These are phyloP conservation scores for Lasioglossum morio DNA, from an alignment of 2,888 invertebrate genomes.

Conservation along the genomic window DNA sequence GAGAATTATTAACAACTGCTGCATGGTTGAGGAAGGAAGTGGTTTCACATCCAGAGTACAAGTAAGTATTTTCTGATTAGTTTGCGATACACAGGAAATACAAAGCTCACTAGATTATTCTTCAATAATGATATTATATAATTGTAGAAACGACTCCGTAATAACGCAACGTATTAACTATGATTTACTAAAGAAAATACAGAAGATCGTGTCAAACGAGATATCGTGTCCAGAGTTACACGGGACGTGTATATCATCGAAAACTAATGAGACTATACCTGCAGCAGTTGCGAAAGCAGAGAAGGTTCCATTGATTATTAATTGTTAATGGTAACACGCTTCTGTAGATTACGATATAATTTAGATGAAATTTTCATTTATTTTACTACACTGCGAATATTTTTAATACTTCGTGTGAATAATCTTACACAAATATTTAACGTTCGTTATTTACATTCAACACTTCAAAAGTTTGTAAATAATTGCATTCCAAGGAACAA, in stretches of 20 bases:
- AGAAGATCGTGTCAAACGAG: slow-evolving; percentile 90
- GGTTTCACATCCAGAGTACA: slow-evolving; percentile 94
- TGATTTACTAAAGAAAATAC: slow-evolving; percentile 92
- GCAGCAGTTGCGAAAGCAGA: slow-evolving; percentile 89
- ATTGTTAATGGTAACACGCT: slow-evolving; percentile 49
- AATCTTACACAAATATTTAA: slow-evolving; percentile 32
- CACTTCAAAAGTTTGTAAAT: slow-evolving; percentile 31
- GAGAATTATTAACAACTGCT: slow-evolving; percentile 96
- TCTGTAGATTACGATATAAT: slow-evolving; percentile 40
- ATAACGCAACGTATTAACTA: slow-evolving; percentile 96
- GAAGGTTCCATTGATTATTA: slow-evolving; percentile 64
- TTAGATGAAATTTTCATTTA: slow-evolving; percentile 52
- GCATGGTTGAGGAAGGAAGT: slow-evolving; percentile 97
- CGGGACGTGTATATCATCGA: slow-evolving; percentile 90
- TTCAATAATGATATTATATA: slow-evolving; percentile 70
- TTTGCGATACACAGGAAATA: neutral
- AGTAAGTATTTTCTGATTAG: slow-evolving; percentile 86
- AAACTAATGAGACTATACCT: slow-evolving; percentile 95
- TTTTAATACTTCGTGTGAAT: slow-evolving; percentile 49
- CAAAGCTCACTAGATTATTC: neutral
- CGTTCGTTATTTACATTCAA: slow-evolving; percentile 29
- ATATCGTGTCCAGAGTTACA: slow-evolving; percentile 91
- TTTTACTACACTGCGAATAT: slow-evolving; percentile 48
- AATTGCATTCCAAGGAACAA: slow-evolving; percentile 55
- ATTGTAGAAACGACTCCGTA: slow-evolving; percentile 92